Base-by-base conservation (phyloP, 2,888 invertebrate species). In the Aspidiotus rigidus region DNA sequence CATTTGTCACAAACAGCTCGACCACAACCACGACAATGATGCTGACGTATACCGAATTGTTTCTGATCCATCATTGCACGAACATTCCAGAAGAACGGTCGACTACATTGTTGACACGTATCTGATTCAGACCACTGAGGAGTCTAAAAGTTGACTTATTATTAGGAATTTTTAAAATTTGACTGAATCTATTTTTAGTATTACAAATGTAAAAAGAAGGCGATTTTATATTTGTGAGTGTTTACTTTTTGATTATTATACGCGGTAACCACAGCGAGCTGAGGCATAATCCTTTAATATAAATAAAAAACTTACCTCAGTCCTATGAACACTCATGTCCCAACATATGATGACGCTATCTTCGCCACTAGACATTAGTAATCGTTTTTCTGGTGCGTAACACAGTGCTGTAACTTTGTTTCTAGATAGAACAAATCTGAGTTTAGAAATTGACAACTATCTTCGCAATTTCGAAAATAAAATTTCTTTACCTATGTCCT, bases 21-120 rank as follows among this genome's bases (percentile, higher is more conserved):
- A 59, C 99, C 99, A 80, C 98, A 99, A 79, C 90, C 86, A 67
- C 93, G 86, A 77, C 93, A 93, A 80, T 92, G 92, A 80, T 93
- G 92, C 77, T 93, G 92, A 67, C 96, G 86, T 39, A 93, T 83
- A 72, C 93, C 93, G 67, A 98, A 82, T 77, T 92, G 93, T 76
- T 92, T 88, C 79, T 92, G 92, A 79, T 97, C 94, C 90, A 98
- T 94, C 97, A 99, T 99, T 11, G 93, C 93, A 72, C 91, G 85
- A 64, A 99, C 84, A 80, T 99, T 99, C 99, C 99, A 99, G 80
- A 98, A 98, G 81, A 99, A 99, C 28, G 99, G 99, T 71, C 90
- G 84, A 66, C 88, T 87, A 79, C 99, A 99, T 71, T 93, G 83
- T 82, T 98, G 90, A 78, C 99, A 99, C 56, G 87, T 83, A 79